phyloP scores from a whole-genome alignment of 1,140 invertebrate species.

The Leptonema lineaticorne region DNA sequence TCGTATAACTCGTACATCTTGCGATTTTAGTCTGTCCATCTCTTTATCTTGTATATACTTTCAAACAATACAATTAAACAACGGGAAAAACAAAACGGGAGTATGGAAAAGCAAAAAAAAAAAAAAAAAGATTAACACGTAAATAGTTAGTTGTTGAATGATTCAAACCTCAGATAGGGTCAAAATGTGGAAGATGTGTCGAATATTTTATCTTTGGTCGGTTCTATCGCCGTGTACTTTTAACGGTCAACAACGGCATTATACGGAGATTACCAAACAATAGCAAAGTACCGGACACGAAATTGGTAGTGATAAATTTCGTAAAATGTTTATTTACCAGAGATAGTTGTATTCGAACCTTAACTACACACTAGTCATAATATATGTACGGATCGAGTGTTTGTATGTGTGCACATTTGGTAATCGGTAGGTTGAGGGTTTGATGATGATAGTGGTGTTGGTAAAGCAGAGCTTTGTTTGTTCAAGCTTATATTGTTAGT shows the following conservation, averaged over 20 bases:
- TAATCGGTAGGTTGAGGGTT: background rate
- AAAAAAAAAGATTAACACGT: background rate
- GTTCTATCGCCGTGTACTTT: background rate
- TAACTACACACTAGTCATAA: background rate
- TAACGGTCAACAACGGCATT: background rate
- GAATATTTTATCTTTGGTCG: background rate
- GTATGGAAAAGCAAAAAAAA: too few species aligned
- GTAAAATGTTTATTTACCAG: background rate
- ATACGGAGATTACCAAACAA: too few species aligned
- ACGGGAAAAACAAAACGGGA: too few species aligned
- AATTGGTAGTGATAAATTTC: slow-evolving; percentile 8
- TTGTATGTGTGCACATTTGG: background rate
- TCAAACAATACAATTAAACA: too few species aligned
- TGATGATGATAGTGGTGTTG: background rate
- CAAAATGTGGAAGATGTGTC: background rate
- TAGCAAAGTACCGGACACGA: background rate
- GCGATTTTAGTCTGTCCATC: too few species aligned
- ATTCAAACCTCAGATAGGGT: background rate
- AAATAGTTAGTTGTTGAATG: background rate
- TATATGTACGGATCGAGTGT: background rate
- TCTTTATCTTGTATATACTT: too few species aligned
- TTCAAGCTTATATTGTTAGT: slow-evolving; percentile 27
- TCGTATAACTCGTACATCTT: too few species aligned
- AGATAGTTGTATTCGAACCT: background rate
- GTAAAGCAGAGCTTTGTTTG: slow-evolving; percentile 24